Percentiles rank a stretch among this genome's conserved stretches.
Conservation (phyloP, 2,113 vertebrate species). For the Gavia stellata region DNA sequence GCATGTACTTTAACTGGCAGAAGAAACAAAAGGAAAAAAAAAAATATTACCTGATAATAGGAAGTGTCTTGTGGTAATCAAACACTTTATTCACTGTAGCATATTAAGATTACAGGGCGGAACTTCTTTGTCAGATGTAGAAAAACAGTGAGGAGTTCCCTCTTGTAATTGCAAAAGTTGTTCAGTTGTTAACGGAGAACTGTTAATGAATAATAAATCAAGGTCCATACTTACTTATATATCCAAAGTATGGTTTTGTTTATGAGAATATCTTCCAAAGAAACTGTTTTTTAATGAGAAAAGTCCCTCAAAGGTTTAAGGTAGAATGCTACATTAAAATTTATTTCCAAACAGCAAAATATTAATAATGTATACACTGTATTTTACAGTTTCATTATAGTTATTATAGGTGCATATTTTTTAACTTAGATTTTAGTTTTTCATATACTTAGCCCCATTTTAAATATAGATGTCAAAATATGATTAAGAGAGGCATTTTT, state of each 20-base stretch:
- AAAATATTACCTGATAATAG: neutral
- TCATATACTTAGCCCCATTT: neutral
- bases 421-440: constrained; percentile 11
- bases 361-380: neutral
- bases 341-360: neutral
- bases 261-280: neutral
- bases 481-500: constrained; percentile 39
- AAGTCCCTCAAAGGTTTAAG: neutral
- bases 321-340: neutral
- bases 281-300: neutral
- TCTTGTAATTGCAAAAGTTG: neutral
- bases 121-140: neutral
- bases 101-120: neutral
- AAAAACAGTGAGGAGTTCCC: neutral
- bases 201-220: neutral
- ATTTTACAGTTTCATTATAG: neutral
- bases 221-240: neutral
- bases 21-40: neutral
- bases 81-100: neutral
- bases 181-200: neutral
- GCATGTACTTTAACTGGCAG: neutral
- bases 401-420: neutral
- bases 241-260: neutral
- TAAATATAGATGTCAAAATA: constrained; percentile 57
- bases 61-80: neutral